Evolutionary conservation across 2,797 vertebrate genomes (phyloP).

Genomic region (Eidolon dupreanum): DNA sequence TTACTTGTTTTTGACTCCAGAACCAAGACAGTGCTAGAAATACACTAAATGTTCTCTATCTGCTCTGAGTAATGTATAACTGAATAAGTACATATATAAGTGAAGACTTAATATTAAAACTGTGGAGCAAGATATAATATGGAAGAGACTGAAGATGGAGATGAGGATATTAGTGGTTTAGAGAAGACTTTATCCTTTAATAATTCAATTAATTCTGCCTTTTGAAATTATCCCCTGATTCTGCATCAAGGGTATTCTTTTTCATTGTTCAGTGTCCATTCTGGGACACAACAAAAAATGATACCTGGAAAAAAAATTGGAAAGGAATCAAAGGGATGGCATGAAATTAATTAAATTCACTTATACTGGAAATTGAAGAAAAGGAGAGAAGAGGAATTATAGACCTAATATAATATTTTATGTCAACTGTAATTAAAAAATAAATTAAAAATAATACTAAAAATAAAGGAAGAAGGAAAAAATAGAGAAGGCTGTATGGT

Average conservation of each 20-base stretch:
- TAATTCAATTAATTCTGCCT: constrained; percentile 38
- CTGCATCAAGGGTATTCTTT: neutral
- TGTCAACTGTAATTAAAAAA: neutral
- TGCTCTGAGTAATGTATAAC: neutral
- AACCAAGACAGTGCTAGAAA: neutral
- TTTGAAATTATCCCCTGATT: constrained; percentile 22
- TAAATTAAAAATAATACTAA: neutral
- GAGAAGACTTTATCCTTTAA: neutral
- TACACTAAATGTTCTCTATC: neutral
- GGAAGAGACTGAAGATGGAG: neutral
- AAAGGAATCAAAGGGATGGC: constrained; percentile 43
- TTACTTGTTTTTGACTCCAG: neutral
- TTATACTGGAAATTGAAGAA: constrained; percentile 27
- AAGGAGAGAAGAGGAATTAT: constrained; percentile 26
- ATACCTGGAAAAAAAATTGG: constrained; percentile 1
- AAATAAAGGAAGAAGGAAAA: neutral
- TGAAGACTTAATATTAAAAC: neutral
- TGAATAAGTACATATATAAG: neutral
- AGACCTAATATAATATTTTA: neutral
- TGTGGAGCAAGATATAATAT: neutral
- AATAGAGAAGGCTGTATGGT: neutral
- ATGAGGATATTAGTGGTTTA: neutral
- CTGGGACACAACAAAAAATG: neutral
- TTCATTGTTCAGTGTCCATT: neutral
- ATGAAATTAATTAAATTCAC: constrained; percentile 64